Evolutionary conservation across 2,797 vertebrate genomes (phyloP).

Genomic region (Poeciliopsis infans): DNA sequence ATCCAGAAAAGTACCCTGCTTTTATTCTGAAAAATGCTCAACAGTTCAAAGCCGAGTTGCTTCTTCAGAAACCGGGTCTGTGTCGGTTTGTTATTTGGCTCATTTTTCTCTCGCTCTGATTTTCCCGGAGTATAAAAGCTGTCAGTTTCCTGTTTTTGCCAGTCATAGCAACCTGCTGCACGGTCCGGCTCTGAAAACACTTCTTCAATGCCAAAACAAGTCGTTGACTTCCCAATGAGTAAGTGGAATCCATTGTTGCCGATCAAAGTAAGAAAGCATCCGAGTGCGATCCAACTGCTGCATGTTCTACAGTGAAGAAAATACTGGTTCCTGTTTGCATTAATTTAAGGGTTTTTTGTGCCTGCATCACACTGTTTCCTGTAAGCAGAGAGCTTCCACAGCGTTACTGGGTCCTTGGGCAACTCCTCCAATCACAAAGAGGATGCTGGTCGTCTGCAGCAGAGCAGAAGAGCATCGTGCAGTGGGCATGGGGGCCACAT

Average conservation of each 20-base stretch:
- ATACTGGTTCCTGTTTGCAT: conserved; percentile 15
- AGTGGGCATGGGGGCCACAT: conserved; percentile 87
- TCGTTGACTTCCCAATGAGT: conserved; percentile 5
- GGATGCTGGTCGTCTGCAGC: conserved; percentile 81
- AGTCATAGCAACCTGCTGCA: conserved; percentile 15
- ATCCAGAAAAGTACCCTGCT: conserved; percentile 84
- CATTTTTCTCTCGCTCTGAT: conserved; percentile 35
- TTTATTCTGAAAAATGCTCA: conserved; percentile 76
- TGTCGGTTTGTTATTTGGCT: conserved; percentile 39
- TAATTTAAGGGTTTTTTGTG: conserved; percentile 14
- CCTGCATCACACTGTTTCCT: conserved; percentile 86
- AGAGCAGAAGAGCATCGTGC: conserved; percentile 93
- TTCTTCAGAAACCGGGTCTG: conserved; percentile 51
- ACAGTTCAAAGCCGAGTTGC: conserved; percentile 78
- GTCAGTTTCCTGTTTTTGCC: conserved; percentile 34
- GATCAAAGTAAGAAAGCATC: conserved; percentile 42
- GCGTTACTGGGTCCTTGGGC: conserved; percentile 93
- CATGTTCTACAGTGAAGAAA: conserved; percentile 29
- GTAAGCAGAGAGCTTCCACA: conserved; percentile 90
- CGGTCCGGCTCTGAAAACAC: conserved; percentile 47
- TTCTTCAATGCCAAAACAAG: conserved; percentile 31
- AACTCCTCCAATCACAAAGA: conserved; percentile 93
- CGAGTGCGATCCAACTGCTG: conserved; percentile 22
- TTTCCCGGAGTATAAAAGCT: conserved; percentile 49
- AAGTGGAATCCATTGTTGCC: conserved; percentile 32